Conservation (phyloP, 30 jellyfish, hydroid and myxozoan genomes). For the Pelagia noctiluca region DNA sequence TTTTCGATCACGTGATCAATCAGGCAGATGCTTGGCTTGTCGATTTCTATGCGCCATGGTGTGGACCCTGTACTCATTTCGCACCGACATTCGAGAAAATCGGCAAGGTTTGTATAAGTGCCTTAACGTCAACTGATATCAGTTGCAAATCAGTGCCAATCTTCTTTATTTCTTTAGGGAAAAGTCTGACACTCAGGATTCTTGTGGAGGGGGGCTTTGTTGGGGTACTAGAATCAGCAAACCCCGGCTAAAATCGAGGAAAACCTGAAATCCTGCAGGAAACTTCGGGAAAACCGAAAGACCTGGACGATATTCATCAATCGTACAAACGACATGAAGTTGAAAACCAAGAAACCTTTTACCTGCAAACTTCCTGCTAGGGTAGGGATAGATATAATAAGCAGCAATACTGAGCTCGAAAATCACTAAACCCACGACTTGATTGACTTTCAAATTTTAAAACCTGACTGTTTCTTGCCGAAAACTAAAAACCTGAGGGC, state of each 20-base stretch:
- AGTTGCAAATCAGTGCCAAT: background rate
- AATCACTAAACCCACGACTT: background rate
- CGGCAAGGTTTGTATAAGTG: conserved; percentile 74
- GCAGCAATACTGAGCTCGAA: background rate
- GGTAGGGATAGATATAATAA: no score
- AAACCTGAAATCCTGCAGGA: no score
- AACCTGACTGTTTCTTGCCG: background rate
- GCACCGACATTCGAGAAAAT: conserved; percentile 85
- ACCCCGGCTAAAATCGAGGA: no score
- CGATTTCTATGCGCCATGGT: conserved; percentile 98
- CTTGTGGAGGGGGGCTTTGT: background rate
- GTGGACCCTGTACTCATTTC: conserved; percentile 92
- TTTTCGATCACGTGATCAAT: conserved; percentile 74
- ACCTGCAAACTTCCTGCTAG: no score
- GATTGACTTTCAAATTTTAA: background rate
- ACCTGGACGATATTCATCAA: no score
- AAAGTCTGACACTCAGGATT: background rate
- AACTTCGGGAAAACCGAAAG: no score
- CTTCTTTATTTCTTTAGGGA: background rate
- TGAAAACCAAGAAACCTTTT: no score
- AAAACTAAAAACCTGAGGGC: no score
- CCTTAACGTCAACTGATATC: background rate
- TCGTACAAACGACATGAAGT: no score
- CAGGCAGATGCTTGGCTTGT: conserved; percentile 91
- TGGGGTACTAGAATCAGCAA: no score